Evolutionary conservation across 2,113 vertebrate species (phyloP).

Genomic region (Upupa epops): DNA sequence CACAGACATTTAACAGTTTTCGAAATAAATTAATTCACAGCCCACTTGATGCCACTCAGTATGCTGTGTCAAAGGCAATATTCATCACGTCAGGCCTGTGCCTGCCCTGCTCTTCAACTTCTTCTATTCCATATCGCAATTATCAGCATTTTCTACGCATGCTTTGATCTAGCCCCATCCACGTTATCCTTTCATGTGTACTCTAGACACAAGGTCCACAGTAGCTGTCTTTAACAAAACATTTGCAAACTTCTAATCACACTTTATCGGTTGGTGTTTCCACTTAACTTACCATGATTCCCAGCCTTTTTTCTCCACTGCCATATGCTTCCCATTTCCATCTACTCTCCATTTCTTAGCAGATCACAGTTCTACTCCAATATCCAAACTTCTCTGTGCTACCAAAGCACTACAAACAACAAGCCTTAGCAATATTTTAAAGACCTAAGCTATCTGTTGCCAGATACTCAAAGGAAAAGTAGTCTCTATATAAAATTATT

Average conservation of each 20-base stretch:
- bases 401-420: neutral
- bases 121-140: neutral
- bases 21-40: neutral
- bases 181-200: neutral
- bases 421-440: neutral
- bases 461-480: neutral
- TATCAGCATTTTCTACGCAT: neutral
- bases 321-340: neutral
- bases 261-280: neutral
- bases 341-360: neutral
- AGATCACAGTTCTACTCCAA: neutral
- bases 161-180: neutral
- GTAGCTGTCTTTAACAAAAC: neutral
- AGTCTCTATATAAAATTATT: neutral
- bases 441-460: neutral
- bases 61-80: rapidly evolving
- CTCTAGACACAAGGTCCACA: neutral
- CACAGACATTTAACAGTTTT: neutral
- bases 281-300: neutral
- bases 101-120: neutral
- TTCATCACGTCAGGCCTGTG: no score
- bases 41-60: neutral
- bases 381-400: neutral
- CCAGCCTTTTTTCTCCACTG: neutral
- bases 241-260: neutral